Conservation (phyloP, 2,797 vertebrate species). For the Epinephelus awoara region DNA sequence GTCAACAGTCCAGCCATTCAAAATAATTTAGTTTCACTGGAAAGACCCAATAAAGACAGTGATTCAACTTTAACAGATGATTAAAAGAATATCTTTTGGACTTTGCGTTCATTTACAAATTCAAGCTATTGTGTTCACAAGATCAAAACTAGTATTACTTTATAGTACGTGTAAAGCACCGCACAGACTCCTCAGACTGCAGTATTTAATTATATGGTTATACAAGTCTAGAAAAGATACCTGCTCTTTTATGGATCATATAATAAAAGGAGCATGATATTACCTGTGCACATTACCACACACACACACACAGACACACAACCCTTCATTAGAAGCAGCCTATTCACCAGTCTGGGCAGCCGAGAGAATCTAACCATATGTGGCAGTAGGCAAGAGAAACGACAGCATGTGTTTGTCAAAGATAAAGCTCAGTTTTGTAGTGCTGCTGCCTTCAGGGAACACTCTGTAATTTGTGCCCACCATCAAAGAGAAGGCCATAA, state of each 20-base stretch:
- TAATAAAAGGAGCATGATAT: constrained; percentile 45
- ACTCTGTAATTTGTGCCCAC: constrained; percentile 33
- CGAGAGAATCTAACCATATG: constrained; percentile 44
- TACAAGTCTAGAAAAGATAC: constrained; percentile 7
- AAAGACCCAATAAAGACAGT: constrained; percentile 4
- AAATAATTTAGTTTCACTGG: constrained; percentile 9
- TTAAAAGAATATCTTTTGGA: neutral
- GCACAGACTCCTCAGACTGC: neutral
- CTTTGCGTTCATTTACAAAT: neutral
- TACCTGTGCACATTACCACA: constrained; percentile 36
- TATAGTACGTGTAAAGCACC: neutral
- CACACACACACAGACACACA: constrained; percentile 16
- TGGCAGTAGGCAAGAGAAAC: constrained; percentile 37
- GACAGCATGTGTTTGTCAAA: constrained; percentile 68
- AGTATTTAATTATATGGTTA: neutral
- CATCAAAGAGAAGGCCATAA: constrained; percentile 49
- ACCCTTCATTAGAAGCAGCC: constrained; percentile 39
- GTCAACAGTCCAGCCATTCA: constrained; percentile 13
- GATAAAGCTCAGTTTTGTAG: constrained; percentile 70
- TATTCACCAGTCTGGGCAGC: constrained; percentile 41
- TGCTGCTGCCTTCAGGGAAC: constrained; percentile 59
- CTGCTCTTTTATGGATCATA: constrained; percentile 39
- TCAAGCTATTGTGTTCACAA: neutral
- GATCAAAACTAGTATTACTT: neutral
- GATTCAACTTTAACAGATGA: neutral